phyloP scores from a whole-genome alignment of 2,797 vertebrate species.

The Leptatherina wallacei region DNA sequence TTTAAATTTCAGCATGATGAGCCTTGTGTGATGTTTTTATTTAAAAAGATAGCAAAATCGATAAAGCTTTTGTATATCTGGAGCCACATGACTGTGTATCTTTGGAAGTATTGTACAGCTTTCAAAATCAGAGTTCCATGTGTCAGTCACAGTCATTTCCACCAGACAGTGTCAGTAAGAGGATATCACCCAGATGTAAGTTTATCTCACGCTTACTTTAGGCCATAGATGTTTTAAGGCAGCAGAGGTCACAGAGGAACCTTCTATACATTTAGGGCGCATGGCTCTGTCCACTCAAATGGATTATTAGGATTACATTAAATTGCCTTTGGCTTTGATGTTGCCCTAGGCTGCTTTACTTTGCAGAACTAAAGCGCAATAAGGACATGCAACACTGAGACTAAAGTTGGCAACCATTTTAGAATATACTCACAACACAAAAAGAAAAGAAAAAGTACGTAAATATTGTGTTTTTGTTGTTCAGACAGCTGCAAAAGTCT shows the following conservation, averaged over 20 bases:
- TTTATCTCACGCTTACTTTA: constrained; percentile 71
- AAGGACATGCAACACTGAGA: constrained; percentile 35
- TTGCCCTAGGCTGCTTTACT: constrained; percentile 44
- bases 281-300: constrained; percentile 63
- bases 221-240: constrained; percentile 64
- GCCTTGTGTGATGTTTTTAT: constrained; percentile 37
- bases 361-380: constrained; percentile 39
- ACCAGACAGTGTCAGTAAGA: constrained; percentile 60
- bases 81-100: constrained; percentile 32
- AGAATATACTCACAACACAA: constrained; percentile 23
- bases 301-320: constrained; percentile 66
- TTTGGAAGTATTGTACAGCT: constrained; percentile 35
- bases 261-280: constrained; percentile 58
- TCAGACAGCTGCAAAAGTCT: constrained; percentile 39
- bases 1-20: constrained; percentile 35
- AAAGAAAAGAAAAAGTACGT: not conserved
- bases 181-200: constrained; percentile 68
- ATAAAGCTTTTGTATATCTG: constrained; percentile 46
- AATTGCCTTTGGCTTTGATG: constrained; percentile 58
- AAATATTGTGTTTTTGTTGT: constrained; percentile 40
- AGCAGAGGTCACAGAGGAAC: constrained; percentile 64
- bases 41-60: constrained; percentile 42
- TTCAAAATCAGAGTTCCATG: constrained; percentile 44
- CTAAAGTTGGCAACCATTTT: constrained; percentile 46
- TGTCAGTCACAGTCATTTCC: constrained; percentile 55